A percentile compares a stretch with the other conserved stretches of the same genome.
Conservation (phyloP, 2,113 vertebrate genomes). For the Odontesthes bonariensis region DNA sequence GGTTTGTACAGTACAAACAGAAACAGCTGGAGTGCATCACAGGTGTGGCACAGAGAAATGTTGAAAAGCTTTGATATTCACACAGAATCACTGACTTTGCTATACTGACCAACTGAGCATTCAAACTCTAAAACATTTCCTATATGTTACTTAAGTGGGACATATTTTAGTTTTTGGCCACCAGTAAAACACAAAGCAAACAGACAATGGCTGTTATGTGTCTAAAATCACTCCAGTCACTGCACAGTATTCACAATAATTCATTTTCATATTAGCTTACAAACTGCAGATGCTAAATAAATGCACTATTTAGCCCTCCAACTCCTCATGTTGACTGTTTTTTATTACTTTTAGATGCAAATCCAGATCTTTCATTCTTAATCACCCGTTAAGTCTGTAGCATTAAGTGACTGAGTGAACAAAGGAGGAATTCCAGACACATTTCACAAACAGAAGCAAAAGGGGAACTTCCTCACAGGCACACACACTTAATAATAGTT, state of each 20-base stretch:
- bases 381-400: neutral
- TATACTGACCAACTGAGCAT: neutral
- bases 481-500: slow-evolving; percentile 20
- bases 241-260: neutral
- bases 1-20: slow-evolving; percentile 55
- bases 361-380: neutral
- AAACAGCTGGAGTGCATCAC: slow-evolving; percentile 36
- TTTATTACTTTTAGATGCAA: neutral
- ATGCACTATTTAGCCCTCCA: no score
- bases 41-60: slow-evolving; percentile 26
- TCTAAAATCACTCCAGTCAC: neutral
- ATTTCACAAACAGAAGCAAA: neutral
- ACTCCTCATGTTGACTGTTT: neutral
- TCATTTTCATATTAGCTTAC: neutral
- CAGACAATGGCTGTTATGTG: neutral
- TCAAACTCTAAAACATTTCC: neutral
- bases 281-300: no score
- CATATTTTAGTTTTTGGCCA: neutral
- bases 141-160: neutral
- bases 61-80: slow-evolving; percentile 5
- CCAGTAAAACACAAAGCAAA: neutral
- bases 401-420: neutral
- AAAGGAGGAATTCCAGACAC: neutral
- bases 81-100: neutral
- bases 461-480: slow-evolving; percentile 6